Conservation (phyloP, 2,888 invertebrate species). For the Drosophila recens region DNA sequence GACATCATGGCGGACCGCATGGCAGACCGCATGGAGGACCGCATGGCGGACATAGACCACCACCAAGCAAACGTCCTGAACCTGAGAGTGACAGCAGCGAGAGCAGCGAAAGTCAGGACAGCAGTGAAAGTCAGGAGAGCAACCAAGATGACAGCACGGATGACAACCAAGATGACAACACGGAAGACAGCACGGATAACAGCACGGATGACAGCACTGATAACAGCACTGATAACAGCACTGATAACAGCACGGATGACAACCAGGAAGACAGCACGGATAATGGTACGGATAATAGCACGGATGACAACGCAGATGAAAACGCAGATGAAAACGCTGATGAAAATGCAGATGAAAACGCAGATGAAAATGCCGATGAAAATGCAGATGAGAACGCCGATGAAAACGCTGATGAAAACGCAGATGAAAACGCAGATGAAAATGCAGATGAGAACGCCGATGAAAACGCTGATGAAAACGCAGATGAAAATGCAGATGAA, state of each 20-base stretch:
- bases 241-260: no score
- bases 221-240: no score
- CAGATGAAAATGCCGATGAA: no score
- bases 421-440: not conserved
- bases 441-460: not conserved
- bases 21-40: no score
- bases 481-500: no score
- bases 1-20: conserved; percentile 1
- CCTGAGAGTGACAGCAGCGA: conserved; percentile 1
- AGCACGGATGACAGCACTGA: no score
- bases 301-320: not conserved
- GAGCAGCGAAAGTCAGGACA: not conserved
- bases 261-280: not conserved
- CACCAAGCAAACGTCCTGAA: conserved; percentile 6
- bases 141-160: not conserved
- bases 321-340: not conserved
- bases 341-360: not conserved
- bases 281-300: not conserved
- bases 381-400: not conserved
- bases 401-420: not conserved
- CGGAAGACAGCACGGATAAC: no score
- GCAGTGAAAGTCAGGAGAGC: not conserved
- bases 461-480: not conserved
- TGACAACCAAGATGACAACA: no score
- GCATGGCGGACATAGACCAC: not conserved